Conservation (phyloP, 2,113 vertebrate genomes). For the Gambusia holbrooki region DNA sequence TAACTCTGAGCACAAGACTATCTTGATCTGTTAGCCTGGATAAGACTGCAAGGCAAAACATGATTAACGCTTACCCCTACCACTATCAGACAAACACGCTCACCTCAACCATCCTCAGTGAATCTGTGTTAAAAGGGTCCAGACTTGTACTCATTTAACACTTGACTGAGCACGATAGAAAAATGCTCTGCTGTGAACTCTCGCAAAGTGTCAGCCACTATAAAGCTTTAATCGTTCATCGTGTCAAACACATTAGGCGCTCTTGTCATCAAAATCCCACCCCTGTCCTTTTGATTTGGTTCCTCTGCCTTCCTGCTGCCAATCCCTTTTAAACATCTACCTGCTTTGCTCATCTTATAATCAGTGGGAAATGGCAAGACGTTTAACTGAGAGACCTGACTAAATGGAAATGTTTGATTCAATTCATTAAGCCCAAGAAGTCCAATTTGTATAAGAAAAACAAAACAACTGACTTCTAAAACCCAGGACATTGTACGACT, state of each 20-base stretch:
- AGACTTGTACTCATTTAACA: slow-evolving; percentile 68
- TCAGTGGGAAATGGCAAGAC: neutral
- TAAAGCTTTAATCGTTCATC: slow-evolving; percentile 52
- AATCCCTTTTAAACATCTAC: neutral
- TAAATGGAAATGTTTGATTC: neutral
- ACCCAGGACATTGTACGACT: no score
- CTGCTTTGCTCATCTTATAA: slow-evolving; percentile 1
- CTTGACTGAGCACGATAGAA: slow-evolving; percentile 43
- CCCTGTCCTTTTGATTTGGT: slow-evolving; percentile 14
- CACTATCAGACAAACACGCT: neutral
- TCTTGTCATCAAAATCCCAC: slow-evolving; percentile 43
- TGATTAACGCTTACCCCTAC: slow-evolving; percentile 13
- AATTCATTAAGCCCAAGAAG: neutral
- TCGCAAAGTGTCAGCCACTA: slow-evolving; percentile 24
- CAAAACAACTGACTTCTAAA: no score
- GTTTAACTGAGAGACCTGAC: neutral
- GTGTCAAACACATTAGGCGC: slow-evolving; percentile 38
- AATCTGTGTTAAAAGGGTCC: slow-evolving; percentile 54
- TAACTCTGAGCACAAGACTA: slow-evolving; percentile 44
- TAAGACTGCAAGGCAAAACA: slow-evolving; percentile 18
- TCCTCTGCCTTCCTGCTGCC: slow-evolving; percentile 12
- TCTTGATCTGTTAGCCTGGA: slow-evolving; percentile 44
- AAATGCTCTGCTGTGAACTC: slow-evolving; percentile 40
- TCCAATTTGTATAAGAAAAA: neutral
- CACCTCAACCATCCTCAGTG: no score